These are phyloP conservation scores for Rhynchotus rufescens DNA, from an alignment of 2,797 vertebrate genomes.

Conservation along the genomic window DNA sequence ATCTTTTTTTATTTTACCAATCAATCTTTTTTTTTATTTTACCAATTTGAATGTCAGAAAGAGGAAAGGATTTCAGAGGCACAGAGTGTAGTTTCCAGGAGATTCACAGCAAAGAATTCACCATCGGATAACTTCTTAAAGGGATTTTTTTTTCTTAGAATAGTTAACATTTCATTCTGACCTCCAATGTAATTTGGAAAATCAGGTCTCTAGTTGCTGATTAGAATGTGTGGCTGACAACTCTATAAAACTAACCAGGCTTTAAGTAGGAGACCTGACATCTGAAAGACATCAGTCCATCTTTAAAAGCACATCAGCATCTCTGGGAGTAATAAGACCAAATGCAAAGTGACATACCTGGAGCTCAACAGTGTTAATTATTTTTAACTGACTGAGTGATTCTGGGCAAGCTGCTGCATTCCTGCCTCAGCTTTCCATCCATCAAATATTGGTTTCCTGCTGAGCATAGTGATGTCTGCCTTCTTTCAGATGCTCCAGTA, in stretches of 20 bases:
- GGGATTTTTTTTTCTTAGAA: neutral
- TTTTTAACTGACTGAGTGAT: neutral
- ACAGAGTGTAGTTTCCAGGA: neutral
- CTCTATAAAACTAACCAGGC: neutral
- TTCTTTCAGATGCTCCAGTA: neutral
- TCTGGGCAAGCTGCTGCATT: neutral
- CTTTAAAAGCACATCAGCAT: neutral
- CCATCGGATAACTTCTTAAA: accelerated
- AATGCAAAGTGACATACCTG: accelerated
- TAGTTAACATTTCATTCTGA: neutral
- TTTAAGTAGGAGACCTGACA: neutral
- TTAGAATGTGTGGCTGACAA: neutral
- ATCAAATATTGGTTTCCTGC: neutral
- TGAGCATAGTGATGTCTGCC: neutral
- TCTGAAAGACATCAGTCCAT: neutral
- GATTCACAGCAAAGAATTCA: neutral
- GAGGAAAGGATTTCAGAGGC: neutral
- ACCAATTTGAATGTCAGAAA: neutral
- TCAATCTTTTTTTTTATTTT: neutral
- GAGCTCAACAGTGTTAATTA: neutral
- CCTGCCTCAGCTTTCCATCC: neutral
- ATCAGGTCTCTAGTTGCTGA: neutral
- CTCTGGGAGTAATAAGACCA: neutral
- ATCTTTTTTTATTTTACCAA: neutral
- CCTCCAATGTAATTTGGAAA: constrained; percentile 5